Percentiles rank a stretch among this genome's conserved stretches.
Conservation (phyloP, 2,797 vertebrate genomes). For the Acanthornis magna region DNA sequence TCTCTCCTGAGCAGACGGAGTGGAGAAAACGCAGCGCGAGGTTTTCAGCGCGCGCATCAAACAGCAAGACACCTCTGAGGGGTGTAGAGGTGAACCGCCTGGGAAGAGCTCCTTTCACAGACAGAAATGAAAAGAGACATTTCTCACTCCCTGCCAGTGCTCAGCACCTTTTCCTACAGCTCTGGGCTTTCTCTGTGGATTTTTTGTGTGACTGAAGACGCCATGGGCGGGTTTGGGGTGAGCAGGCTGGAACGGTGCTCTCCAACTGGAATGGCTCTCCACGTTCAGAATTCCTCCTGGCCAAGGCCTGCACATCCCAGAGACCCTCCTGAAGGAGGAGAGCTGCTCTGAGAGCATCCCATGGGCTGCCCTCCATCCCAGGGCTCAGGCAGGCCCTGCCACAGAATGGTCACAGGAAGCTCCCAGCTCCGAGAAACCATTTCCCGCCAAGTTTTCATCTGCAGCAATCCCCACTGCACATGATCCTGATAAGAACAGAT, state of each 20-base stretch:
- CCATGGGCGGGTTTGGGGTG: neutral
- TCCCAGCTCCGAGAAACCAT: neutral
- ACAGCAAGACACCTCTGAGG: neutral
- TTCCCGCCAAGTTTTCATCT: neutral
- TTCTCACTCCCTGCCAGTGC: neutral
- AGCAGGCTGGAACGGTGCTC: neutral
- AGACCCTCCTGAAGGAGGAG: neutral
- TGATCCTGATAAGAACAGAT: neutral
- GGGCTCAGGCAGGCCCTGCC: neutral
- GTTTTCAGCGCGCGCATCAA: neutral
- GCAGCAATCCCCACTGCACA: neutral
- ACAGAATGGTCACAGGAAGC: fast-evolving
- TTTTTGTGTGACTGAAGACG: neutral
- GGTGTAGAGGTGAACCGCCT: neutral
- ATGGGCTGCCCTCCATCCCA: neutral
- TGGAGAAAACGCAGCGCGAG: neutral
- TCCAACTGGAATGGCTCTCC: neutral
- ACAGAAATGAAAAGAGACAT: neutral
- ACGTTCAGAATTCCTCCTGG: fast-evolving
- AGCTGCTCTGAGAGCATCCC: neutral
- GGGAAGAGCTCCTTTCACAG: neutral
- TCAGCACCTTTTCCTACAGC: neutral
- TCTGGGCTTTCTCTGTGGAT: neutral
- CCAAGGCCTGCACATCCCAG: neutral
- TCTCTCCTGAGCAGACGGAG: neutral